A percentile compares a stretch with the other conserved stretches of the same genome.
Evolutionary conservation across 92 coral and sea anemone genomes (phyloP).

Genomic region (Plumapathes pennacea): DNA sequence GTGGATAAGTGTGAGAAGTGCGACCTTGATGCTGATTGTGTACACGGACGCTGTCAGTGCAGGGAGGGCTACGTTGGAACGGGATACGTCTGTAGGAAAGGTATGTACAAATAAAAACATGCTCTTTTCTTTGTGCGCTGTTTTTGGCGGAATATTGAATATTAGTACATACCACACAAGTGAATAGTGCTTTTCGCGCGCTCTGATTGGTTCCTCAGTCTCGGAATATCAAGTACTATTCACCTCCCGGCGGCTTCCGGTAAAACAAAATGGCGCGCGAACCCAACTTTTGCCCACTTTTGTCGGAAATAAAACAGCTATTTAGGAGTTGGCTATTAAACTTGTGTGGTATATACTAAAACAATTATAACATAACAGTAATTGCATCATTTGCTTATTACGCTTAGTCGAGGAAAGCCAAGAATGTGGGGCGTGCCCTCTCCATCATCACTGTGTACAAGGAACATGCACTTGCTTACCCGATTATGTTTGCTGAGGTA

Average conservation of each 20-base stretch:
- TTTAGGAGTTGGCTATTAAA: no score
- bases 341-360: no score
- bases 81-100: slow-evolving; percentile 74
- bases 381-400: background rate
- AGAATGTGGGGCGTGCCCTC: slow-evolving; percentile 18
- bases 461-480: slow-evolving; percentile 36
- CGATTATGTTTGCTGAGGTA: slow-evolving; percentile 20
- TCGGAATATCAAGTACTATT: no score
- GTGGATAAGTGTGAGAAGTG: slow-evolving; percentile 86
- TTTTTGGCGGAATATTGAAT: background rate
- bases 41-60: slow-evolving; percentile 74
- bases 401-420: slow-evolving; percentile 1
- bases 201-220: background rate
- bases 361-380: no score
- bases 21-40: slow-evolving; percentile 73
- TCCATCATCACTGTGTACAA: slow-evolving; percentile 10
- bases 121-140: background rate
- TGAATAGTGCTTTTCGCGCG: background rate
- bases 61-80: slow-evolving; percentile 68
- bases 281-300: no score
- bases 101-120: slow-evolving; percentile 30
- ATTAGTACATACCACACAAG: background rate
- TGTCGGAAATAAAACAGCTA: no score
- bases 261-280: no score
- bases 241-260: no score